Percentiles rank a stretch among this genome's conserved stretches.
These are phyloP conservation scores for Ctenicera cuprea DNA, from an alignment of 2,888 invertebrate species.

Conservation along the genomic window DNA sequence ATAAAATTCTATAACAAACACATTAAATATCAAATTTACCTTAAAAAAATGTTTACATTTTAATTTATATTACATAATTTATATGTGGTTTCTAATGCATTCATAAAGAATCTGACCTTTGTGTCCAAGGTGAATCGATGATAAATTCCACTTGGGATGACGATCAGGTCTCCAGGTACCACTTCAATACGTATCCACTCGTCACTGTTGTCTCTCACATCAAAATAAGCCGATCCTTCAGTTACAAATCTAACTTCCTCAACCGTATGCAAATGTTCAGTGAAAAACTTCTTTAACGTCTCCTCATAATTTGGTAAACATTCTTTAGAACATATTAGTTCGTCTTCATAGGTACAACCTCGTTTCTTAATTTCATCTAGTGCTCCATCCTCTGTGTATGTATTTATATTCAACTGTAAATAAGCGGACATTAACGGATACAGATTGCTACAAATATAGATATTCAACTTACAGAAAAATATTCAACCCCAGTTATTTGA, in stretches of 20 bases:
- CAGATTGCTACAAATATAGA: no score
- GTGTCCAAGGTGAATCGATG: conserved; percentile 95
- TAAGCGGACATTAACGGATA: not conserved
- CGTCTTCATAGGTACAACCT: conserved; percentile 91
- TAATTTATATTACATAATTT: no score
- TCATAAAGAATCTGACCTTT: no score
- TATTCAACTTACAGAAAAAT: conserved; percentile 83
- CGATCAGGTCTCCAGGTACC: conserved; percentile 89
- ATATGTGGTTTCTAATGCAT: no score
- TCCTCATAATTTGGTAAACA: conserved; percentile 89
- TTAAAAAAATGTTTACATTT: no score
- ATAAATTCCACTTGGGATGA: conserved; percentile 97
- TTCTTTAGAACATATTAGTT: conserved; percentile 86
- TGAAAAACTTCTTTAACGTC: conserved; percentile 90
- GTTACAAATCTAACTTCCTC: conserved; percentile 95
- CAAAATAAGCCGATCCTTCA: conserved; percentile 96
- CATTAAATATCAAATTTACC: no score
- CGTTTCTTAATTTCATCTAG: conserved; percentile 83
- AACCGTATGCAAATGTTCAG: conserved; percentile 96
- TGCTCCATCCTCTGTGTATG: conserved; percentile 79
- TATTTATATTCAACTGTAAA: conserved; percentile 20
- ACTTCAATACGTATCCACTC: conserved; percentile 95
- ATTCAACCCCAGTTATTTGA: conserved; percentile 88
- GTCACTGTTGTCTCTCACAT: conserved; percentile 90
- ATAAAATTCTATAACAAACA: conserved; percentile 82